Conservation (phyloP, 2,888 invertebrate genomes). For the Dicranocentrus wangi region DNA sequence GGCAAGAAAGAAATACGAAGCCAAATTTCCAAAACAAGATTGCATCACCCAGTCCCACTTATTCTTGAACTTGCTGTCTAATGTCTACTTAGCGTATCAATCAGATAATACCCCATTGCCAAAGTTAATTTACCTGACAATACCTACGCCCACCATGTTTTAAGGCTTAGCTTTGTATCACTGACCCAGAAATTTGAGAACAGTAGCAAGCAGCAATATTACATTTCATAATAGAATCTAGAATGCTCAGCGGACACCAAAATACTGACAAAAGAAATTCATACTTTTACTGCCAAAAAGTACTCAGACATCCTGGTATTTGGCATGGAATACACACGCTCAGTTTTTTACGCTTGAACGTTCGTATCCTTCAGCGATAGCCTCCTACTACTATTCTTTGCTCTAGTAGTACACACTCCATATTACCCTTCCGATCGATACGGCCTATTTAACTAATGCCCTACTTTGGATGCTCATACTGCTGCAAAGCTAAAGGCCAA, state of each 20-base stretch:
- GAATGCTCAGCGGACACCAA: background rate
- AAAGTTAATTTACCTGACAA: too few relatives aligned
- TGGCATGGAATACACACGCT: constrained; percentile 1
- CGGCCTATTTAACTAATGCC: constrained; percentile 68
- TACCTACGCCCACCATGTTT: background rate
- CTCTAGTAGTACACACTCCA: constrained; percentile 5
- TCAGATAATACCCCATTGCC: too few relatives aligned
- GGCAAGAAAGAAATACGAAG: too few relatives aligned
- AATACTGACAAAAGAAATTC: constrained; percentile 23
- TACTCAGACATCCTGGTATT: constrained; percentile 36
- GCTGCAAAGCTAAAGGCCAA: constrained; percentile 47
- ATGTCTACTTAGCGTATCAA: too few relatives aligned
- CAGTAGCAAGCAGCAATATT: background rate
- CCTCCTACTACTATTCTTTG: constrained; percentile 11
- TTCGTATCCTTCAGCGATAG: background rate
- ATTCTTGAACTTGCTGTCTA: too few relatives aligned
- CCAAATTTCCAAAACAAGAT: too few relatives aligned
- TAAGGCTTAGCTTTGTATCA: too few relatives aligned
- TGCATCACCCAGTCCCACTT: too few relatives aligned
- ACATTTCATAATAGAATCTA: background rate
- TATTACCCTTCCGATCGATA: constrained; percentile 64
- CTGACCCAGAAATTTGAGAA: constrained; percentile 2
- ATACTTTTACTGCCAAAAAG: constrained; percentile 34
- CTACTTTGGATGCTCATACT: constrained; percentile 57
- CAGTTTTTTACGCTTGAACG: background rate